Conservation (phyloP, 2,113 vertebrate genomes). For the Podarcis cretensis region DNA sequence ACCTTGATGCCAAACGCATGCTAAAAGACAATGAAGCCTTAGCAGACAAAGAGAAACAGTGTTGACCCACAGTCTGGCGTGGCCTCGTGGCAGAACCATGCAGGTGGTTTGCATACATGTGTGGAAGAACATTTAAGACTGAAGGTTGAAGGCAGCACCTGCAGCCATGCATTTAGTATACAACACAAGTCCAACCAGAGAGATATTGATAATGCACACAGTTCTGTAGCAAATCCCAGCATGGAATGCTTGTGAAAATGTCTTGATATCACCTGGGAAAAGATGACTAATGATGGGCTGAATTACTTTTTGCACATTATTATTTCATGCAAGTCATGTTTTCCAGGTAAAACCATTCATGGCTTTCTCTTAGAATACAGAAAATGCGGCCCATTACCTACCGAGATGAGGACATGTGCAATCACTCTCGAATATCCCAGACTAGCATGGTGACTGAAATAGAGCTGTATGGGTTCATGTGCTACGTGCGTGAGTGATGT, state of each 20-base stretch:
- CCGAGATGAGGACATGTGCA: neutral
- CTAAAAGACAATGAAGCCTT: constrained; percentile 88
- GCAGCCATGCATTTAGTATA: constrained; percentile 72
- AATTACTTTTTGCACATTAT: neutral
- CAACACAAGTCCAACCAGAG: constrained; percentile 73
- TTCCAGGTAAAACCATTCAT: neutral
- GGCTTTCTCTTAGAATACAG: neutral
- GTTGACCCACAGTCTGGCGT: constrained; percentile 88
- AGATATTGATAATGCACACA: constrained; percentile 61
- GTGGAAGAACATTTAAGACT: constrained; percentile 76
- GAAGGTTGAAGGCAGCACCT: constrained; percentile 88
- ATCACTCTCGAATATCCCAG: neutral
- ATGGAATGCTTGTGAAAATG: neutral
- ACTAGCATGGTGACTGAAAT: neutral
- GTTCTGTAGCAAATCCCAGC: constrained; percentile 24
- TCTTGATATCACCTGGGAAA: constrained; percentile 8
- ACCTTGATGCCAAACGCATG: constrained; percentile 87
- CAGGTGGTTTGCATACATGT: constrained; percentile 73
- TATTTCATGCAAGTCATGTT: neutral
- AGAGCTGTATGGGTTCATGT: neutral
- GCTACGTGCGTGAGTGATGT: too few species aligned
- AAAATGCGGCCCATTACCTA: neutral
- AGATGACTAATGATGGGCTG: neutral
- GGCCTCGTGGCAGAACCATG: constrained; percentile 78
- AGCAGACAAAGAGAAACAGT: constrained; percentile 83